These are phyloP conservation scores for Meloidogyne exigua DNA, from an alignment of 1,140 invertebrate genomes.

Conservation along the genomic window DNA sequence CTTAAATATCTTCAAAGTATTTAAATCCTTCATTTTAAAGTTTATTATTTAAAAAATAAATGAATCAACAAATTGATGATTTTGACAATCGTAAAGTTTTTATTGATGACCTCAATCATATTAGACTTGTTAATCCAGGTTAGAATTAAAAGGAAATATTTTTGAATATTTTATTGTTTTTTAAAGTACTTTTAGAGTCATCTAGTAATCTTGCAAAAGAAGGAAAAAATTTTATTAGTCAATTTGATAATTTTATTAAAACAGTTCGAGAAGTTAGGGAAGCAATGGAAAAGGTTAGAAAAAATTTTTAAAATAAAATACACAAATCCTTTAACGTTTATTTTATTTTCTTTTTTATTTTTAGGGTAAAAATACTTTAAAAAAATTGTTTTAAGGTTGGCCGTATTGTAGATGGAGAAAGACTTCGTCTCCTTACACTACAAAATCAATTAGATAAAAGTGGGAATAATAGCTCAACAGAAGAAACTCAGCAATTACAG, in stretches of 20 bases:
- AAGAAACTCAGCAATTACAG: slow-evolving; percentile 15
- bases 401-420: slow-evolving; percentile 8
- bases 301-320: neutral
- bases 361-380: too few relatives aligned
- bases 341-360: too few relatives aligned
- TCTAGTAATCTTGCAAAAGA: slow-evolving; percentile 11
- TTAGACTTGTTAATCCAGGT: slow-evolving; percentile 23
- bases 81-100: slow-evolving; percentile 17
- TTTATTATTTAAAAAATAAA: neutral
- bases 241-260: slow-evolving; percentile 16
- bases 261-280: slow-evolving; percentile 11
- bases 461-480: neutral
- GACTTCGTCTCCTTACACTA: slow-evolving; percentile 14
- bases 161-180: neutral
- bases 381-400: slow-evolving; percentile 1
- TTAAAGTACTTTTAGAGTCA: slow-evolving; percentile 20
- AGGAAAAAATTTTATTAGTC: slow-evolving; percentile 13
- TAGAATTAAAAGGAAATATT: neutral
- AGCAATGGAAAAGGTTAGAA: slow-evolving; percentile 22
- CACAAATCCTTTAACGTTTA: too few relatives aligned
- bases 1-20: too few relatives aligned
- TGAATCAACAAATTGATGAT: slow-evolving; percentile 16
- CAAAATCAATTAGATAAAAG: slow-evolving; percentile 20
- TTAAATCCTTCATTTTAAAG: neutral
- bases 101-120: slow-evolving; percentile 24